Evolutionary conservation across 2,797 vertebrate species (phyloP), one percentile per base, ranked within the genome.

Genomic region (Poecilia picta): DNA sequence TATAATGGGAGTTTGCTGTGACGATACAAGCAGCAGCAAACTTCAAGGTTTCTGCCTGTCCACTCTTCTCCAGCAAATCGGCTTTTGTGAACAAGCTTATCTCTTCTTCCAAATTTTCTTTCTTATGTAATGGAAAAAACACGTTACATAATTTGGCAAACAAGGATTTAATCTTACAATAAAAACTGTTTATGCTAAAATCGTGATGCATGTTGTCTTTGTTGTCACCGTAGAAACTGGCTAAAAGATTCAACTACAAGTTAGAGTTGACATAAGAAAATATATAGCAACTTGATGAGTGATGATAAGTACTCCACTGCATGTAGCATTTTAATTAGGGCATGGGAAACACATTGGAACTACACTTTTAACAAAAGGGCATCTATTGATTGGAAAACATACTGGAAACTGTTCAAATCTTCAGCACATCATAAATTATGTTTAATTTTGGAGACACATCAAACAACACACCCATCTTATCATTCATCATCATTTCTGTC

Each of bases 401-500:
- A 10, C 3, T 68, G 64, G 41, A 85, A 81, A 49, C 5, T 49
- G 16, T 7, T 73, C 57, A 75, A 80, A 3, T 51, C 39, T 41
- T 72, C 25, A 68, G 74, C 47, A 47, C 10, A 41, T 20, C 53
- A 79, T 59, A 16, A 71, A 72, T 75, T n/a, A 57, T 47, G 15
- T 71, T 28, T 2, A 0, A 45, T 33, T 85, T 20, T 45, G 71
- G 55, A 81, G 39, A 75, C 2, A 36, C 20, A 75, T 62, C 8
- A 78, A 74, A 66, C 20, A 73, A 64, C 77, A 75, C 41, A 49
- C 28, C 16, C 59, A 39, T 71, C 13, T 83, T 13, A 79, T 82
- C 23, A 16, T 20, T 68, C 33, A n/a, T n/a, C 0, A 25, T 78
- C 47, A n/a, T n/a, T 73, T 31, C 31, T 28, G 15, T 1, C 53